Percentiles rank a stretch among this genome's conserved stretches.
Evolutionary conservation across 2,797 vertebrate species (phyloP).

Genomic region (Cyprinodon diabolis): DNA sequence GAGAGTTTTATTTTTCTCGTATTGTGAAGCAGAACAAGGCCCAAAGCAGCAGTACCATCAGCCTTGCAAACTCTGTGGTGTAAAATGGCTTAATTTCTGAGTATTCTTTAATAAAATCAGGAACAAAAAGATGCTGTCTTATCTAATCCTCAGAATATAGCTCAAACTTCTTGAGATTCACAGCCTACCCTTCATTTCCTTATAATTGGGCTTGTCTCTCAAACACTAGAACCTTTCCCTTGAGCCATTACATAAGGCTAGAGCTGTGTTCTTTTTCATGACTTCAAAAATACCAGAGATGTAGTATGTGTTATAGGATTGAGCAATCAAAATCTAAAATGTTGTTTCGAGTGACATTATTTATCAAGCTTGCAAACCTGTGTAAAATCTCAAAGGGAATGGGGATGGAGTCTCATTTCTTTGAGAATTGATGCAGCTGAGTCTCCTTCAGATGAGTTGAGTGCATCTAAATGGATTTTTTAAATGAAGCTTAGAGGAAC

Average conservation of each 20-base stretch:
- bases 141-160: conserved; percentile 9
- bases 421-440: conserved; percentile 35
- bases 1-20: conserved; percentile 10
- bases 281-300: conserved; percentile 23
- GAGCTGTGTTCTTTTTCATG: conserved; percentile 29
- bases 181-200: conserved; percentile 18
- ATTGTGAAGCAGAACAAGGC: conserved; percentile 14
- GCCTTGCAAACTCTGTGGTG: conserved; percentile 22
- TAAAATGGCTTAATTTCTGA: conserved; percentile 10
- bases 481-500: conserved; percentile 33
- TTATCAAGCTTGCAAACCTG: conserved; percentile 31
- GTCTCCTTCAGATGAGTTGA: conserved; percentile 30
- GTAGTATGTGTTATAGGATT: conserved; percentile 18
- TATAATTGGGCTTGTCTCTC: conserved; percentile 34
- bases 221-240: conserved; percentile 27
- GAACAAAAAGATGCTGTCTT: not conserved
- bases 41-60: conserved; percentile 6
- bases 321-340: conserved; percentile 9
- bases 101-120: not conserved
- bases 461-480: conserved; percentile 36
- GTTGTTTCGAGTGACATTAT: conserved; percentile 25
- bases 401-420: conserved; percentile 30
- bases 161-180: conserved; percentile 22
- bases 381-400: conserved; percentile 35
- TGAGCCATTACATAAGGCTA: conserved; percentile 45